phyloP scores from a whole-genome alignment of 2,113 vertebrate genomes.

The Rynchops niger region DNA sequence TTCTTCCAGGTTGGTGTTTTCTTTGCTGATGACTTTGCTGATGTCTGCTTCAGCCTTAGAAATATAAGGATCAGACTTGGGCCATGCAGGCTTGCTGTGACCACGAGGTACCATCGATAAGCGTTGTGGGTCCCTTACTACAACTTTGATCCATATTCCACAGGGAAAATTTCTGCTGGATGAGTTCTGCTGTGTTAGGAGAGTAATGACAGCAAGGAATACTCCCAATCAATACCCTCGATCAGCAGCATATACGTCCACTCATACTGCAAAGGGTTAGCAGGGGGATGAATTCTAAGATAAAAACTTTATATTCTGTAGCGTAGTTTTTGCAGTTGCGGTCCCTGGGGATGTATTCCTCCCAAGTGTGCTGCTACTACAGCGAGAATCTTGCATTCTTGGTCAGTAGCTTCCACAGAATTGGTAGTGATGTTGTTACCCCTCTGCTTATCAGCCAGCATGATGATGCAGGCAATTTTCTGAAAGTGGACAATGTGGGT shows the following conservation, averaged over 20 bases:
- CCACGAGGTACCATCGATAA: rapidly evolving
- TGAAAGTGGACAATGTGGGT: background rate
- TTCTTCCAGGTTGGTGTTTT: background rate
- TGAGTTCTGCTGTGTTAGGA: background rate
- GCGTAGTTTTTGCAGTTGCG: background rate
- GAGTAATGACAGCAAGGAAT: background rate
- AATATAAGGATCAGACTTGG: background rate
- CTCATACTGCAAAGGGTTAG: background rate
- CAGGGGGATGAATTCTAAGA: background rate
- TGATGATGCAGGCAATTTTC: rapidly evolving
- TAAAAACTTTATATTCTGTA: background rate
- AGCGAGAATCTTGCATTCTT: background rate
- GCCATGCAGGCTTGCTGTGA: background rate
- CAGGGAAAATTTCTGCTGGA: background rate
- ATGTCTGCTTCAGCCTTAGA: background rate
- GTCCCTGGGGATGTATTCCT: background rate
- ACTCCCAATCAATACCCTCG: background rate
- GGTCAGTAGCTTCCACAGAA: background rate
- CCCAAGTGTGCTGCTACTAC: background rate
- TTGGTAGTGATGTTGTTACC: background rate
- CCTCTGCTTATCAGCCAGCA: background rate
- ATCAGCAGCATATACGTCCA: background rate
- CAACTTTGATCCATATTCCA: background rate
- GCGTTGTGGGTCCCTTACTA: background rate
- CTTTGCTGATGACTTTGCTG: background rate